Evolutionary conservation across 1,140 invertebrate genomes (phyloP).

Genomic region (Drosophila ercepeae): DNA sequence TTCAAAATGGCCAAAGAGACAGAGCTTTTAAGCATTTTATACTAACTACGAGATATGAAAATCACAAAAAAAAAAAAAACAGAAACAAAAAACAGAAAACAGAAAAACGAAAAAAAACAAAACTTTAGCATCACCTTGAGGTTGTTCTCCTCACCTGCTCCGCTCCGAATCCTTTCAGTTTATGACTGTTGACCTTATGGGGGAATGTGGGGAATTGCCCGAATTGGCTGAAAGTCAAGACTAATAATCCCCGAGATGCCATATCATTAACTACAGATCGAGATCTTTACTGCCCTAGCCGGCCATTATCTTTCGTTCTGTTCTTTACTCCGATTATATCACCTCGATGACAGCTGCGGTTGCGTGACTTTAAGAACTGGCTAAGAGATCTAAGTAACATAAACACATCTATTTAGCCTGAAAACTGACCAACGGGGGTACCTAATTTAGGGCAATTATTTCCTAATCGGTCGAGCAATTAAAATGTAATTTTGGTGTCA

Average conservation of each 20-base stretch:
- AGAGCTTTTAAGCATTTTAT: slow-evolving; percentile 23
- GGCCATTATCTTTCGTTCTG: slow-evolving; percentile 12
- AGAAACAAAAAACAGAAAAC: neutral
- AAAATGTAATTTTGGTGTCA: slow-evolving; percentile 60
- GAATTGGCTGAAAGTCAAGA: slow-evolving; percentile 6
- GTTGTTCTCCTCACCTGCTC: slow-evolving; percentile 36
- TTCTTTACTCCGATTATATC: slow-evolving; percentile 45
- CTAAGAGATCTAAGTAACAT: neutral
- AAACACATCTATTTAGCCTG: slow-evolving; percentile 7
- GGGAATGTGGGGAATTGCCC: slow-evolving; percentile 6
- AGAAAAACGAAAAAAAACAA: neutral
- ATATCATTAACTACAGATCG: slow-evolving; percentile 28
- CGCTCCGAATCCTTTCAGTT: slow-evolving; percentile 30
- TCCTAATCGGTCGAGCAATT: slow-evolving; percentile 60
- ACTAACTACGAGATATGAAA: slow-evolving; percentile 5
- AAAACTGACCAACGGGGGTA: slow-evolving; percentile 30
- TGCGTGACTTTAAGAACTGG: slow-evolving; percentile 18
- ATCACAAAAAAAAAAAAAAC: too few relatives aligned
- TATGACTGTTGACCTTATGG: neutral
- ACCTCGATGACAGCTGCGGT: slow-evolving; percentile 20
- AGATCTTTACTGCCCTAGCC: slow-evolving; percentile 15
- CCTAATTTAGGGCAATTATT: slow-evolving; percentile 39
- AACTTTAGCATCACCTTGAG: slow-evolving; percentile 25
- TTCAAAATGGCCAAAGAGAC: slow-evolving; percentile 14
- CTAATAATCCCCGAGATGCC: slow-evolving; percentile 15